Conservation (phyloP, 2,888 invertebrate species). For the Brachypterus glaber region DNA sequence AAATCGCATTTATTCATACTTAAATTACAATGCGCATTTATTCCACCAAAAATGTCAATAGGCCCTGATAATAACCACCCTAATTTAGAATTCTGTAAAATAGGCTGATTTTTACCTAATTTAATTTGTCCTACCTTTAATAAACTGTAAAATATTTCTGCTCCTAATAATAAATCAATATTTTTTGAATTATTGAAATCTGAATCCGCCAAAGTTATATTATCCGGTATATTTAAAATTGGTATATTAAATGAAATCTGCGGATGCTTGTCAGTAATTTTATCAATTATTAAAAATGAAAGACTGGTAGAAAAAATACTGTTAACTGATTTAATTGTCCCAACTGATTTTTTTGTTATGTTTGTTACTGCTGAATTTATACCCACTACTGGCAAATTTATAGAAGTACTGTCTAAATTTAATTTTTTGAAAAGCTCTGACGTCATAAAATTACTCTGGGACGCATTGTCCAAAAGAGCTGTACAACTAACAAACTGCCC, state of each 20-base stretch:
- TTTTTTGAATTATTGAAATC: neutral
- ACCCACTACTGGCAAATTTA: neutral
- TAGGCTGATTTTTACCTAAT: constrained; percentile 1
- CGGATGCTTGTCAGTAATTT: constrained; percentile 9
- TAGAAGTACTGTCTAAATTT: too few species aligned
- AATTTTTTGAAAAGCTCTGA: too few species aligned
- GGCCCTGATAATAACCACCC: constrained; percentile 6
- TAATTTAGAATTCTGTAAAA: constrained; percentile 5
- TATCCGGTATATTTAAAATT: constrained; percentile 2
- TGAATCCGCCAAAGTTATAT: constrained; percentile 9
- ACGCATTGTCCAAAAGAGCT: neutral
- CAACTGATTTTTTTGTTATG: too few species aligned
- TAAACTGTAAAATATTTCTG: neutral
- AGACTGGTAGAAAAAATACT: neutral
- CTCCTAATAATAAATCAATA: constrained; percentile 11
- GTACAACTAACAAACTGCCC: too few species aligned
- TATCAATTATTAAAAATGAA: constrained; percentile 7
- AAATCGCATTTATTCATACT: neutral
- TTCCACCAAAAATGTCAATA: neutral
- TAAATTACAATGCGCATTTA: neutral
- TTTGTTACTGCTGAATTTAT: neutral
- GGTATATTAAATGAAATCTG: neutral
- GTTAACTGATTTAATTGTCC: neutral
- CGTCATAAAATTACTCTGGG: constrained; percentile 3
- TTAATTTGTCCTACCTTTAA: neutral